Percentiles rank a stretch among this genome's conserved stretches.
Evolutionary conservation across 1,140 invertebrate species (phyloP).

Genomic region (Pseudomyrmex dendroicus): DNA sequence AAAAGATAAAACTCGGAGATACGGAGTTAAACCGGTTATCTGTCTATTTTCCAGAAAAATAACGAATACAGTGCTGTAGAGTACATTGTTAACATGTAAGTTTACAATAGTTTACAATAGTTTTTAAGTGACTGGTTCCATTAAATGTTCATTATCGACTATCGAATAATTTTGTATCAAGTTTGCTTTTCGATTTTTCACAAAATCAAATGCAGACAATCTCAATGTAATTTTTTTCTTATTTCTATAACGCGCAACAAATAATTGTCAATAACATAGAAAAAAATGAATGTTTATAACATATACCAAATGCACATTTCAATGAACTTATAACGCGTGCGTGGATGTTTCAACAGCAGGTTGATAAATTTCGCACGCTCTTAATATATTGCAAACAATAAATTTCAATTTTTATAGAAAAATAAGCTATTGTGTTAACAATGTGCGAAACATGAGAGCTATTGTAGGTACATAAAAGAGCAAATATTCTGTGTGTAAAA

Average conservation of each 20-base stretch:
- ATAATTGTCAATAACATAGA: not conserved
- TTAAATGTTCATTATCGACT: not conserved
- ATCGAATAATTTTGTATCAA: not conserved
- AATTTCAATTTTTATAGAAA: conserved; percentile 11
- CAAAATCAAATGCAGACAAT: not conserved
- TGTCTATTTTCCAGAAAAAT: no score
- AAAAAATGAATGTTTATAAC: not conserved
- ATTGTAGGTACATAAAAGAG: not conserved
- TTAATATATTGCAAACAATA: not conserved
- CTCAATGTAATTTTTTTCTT: not conserved
- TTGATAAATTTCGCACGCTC: not conserved
- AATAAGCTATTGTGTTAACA: conserved; percentile 15
- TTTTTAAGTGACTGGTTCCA: not conserved
- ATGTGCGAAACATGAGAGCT: not conserved
- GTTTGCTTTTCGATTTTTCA: not conserved
- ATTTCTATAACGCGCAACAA: not conserved
- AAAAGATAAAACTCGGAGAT: conserved; percentile 1
- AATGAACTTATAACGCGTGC: not conserved
- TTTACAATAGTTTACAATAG: no score
- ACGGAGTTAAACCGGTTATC: not conserved
- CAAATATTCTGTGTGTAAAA: not conserved
- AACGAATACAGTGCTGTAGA: not conserved
- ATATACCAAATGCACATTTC: not conserved
- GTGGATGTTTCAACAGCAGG: not conserved
- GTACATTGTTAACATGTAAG: not conserved